A percentile compares a stretch with the other conserved stretches of the same genome.
Conservation (phyloP, 2,113 vertebrate genomes). For the Hemibagrus wyckioides region DNA sequence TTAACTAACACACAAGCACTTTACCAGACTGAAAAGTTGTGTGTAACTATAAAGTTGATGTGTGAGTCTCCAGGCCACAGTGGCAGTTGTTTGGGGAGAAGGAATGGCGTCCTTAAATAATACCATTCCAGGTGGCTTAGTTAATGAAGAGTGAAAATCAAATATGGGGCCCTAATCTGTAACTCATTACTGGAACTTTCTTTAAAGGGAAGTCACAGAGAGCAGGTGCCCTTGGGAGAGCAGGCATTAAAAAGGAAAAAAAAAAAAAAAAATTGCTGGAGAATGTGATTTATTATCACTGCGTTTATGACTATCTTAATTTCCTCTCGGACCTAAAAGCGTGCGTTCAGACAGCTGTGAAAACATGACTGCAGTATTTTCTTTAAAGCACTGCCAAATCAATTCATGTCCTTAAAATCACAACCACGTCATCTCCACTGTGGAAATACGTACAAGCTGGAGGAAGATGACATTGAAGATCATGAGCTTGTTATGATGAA, state of each 20-base stretch:
- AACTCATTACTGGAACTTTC: constrained; percentile 78
- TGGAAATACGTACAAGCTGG: constrained; percentile 45
- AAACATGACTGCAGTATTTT: constrained; percentile 30
- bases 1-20: not conserved
- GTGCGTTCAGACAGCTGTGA: constrained; percentile 43
- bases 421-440: constrained; percentile 36
- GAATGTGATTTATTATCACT: constrained; percentile 53
- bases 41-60: constrained; percentile 76
- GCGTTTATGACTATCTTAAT: constrained; percentile 52
- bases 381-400: constrained; percentile 39
- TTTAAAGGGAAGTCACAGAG: constrained; percentile 74
- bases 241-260: constrained; percentile 47
- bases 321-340: constrained; percentile 48
- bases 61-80: constrained; percentile 70
- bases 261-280: constrained; percentile 23
- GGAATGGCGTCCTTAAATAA: constrained; percentile 77
- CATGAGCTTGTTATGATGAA: constrained; percentile 33
- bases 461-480: constrained; percentile 51
- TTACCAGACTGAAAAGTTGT: constrained; percentile 66
- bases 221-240: constrained; percentile 66
- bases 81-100: constrained; percentile 80
- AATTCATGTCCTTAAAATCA: constrained; percentile 30
- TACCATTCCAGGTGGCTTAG: constrained; percentile 82
- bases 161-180: constrained; percentile 79
- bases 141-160: constrained; percentile 85